Base-by-base conservation (phyloP, 37 sponge, comb jelly and placozoan genomes). In the Petrosia ficiformis region DNA sequence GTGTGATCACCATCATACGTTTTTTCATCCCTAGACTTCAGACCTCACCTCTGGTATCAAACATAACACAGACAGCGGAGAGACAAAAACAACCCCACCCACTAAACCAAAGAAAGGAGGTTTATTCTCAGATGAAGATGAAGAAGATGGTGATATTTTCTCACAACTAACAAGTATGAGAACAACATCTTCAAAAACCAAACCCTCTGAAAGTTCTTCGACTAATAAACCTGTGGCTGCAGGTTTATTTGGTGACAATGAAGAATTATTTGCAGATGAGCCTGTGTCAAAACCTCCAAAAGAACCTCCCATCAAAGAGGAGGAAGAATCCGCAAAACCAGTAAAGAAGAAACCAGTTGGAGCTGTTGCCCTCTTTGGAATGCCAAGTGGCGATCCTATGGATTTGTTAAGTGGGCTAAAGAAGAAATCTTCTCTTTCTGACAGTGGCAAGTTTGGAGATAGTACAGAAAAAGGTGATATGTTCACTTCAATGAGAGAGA, bases 301-400 rank as follows among this genome's bases (percentile, higher is more conserved):
- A 68, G 14, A 11, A 6, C 41, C 70, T 39, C 39, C 41, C 11
- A 39, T 37, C 38, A 36, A 67, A 35, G 68, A 29, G 29, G 68
- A 36, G 33, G 36, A 67, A 24, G 68, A 36, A 67, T 36, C 29
- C 10, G 66, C 66, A 8, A n/a, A 64, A n/a, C 29, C 66, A 64
- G 32, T 10, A 19, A 85, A 74, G 82, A 93, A 89, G 67, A 88
- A 88, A 64, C 93, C 90, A 43, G 89, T 44, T 34, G 93, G 93
- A 29, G 93, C 64, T 44, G 93, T 93, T 44, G 48, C 93, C 21
- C 16, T 93, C 54, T 93, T 93, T 89, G 93, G 93, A 8, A 90
- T 90, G 32, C 76, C 40, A 34, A 66, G 70, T 35, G 61, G 70
- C 34, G n/a, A n/a, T n/a, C n/a, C n/a, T n/a, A n/a, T n/a, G n/a